Base-by-base conservation (phyloP, 2,113 vertebrate species). In the Spea multiplicata region DNA sequence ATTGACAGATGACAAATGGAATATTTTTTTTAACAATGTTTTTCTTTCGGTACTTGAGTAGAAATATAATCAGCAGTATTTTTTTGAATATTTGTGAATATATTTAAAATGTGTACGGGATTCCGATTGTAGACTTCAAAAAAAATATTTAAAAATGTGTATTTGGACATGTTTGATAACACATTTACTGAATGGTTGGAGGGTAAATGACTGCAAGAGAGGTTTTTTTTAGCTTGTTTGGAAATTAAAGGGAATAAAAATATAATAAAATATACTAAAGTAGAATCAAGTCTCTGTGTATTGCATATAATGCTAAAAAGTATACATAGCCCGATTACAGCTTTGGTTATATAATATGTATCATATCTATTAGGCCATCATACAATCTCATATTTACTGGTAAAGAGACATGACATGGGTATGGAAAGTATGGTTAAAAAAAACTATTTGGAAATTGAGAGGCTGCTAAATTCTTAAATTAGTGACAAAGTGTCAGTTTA, bases 11-110 rank as follows among this genome's bases (percentile, higher is more conserved):
- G 70, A 71, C 57, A 82, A 83, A 17, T 46, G 74, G 14, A 57
- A 66, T 66, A 74, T 83, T 85, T 65, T 78, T 87, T 84, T 83
- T 85, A 65, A 73, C 87, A 80, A 82, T 84, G 46, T 59, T 8
- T 72, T 85, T 86, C 88, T 81, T 72, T 66, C 83, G 84, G 66
- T 83, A 85, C 76, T 2, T 75, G 71, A 82, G 57, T 86, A 85
- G 82, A 88, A 88, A 85, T 86, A 85, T 81, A 85, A 87, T 80
- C 48, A 9, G 74, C 72, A 84, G 76, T 87, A 87, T 86, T 88
- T 70, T 30, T 89, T 84, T 86, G 45, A 87, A 85, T 80, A 75
- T 66, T 74, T 84, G 84, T 86, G 75, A 80, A 81, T 57, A 80
- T 74, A 4, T 83, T 83, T 83, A 73, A 53, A 83, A 73, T 66